Conservation (phyloP, 2,888 invertebrate genomes). For the Argyresthia albistria region DNA sequence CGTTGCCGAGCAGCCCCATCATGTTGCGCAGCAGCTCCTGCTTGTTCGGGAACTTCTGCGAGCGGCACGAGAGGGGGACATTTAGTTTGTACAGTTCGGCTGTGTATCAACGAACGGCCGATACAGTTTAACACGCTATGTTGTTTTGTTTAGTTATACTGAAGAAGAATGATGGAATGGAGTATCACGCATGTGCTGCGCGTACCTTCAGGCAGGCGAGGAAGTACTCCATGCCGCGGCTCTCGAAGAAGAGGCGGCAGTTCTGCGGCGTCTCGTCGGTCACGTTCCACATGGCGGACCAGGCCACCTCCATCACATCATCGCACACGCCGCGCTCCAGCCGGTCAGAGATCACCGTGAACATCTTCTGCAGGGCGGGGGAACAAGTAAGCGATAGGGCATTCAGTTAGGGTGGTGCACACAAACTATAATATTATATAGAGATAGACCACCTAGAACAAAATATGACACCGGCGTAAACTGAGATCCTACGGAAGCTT, state of each 20-base stretch:
- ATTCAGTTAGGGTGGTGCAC: too few relatives aligned
- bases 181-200: too few relatives aligned
- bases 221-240: conserved; percentile 92
- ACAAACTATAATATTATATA: too few relatives aligned
- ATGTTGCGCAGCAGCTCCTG: conserved; percentile 95
- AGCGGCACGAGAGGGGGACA: not conserved
- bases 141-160: too few relatives aligned
- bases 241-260: conserved; percentile 91
- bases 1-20: conserved; percentile 98
- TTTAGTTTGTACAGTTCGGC: too few relatives aligned
- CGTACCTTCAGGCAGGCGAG: conserved; percentile 87
- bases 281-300: conserved; percentile 99
- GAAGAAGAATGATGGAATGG: too few relatives aligned
- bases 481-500: too few relatives aligned
- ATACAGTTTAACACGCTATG: too few relatives aligned
- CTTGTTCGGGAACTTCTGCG: conserved; percentile 87
- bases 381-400: not conserved
- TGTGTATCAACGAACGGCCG: too few relatives aligned
- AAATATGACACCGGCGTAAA: too few relatives aligned
- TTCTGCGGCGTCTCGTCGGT: conserved; percentile 97
- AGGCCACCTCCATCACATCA: conserved; percentile 96
- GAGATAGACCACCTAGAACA: too few relatives aligned
- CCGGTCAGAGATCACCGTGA: conserved; percentile 88
- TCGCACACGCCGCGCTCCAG: conserved; percentile 86
- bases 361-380: conserved; percentile 74